Evolutionary conservation across 2,113 vertebrate genomes (phyloP), one percentile per base, ranked within the genome.

Genomic region (Merops nubicus): DNA sequence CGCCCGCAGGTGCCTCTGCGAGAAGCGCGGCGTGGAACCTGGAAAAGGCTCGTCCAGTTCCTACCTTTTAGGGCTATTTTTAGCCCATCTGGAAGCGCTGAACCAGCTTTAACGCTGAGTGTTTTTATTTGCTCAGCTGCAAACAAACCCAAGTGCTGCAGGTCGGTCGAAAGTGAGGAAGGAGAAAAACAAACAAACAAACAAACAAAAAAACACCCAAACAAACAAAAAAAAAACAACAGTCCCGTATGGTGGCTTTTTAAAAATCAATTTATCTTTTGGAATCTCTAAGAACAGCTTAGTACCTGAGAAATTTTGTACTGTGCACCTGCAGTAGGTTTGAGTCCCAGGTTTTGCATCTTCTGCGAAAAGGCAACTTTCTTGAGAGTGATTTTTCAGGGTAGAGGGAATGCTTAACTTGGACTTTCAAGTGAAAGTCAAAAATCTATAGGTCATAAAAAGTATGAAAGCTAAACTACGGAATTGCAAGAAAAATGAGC

Each of bases 301-400:
- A 36, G 45, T 50, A 28, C 21, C 1, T 1, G 53, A 45, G 18
- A 50, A 63, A 36, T 67, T 76, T 54, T 26, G 1, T 15, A 1
- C 54, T 56, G 3, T 59, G 88, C 92, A 96, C 96, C 85, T 96
- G 96, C 76, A 65, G 79, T 42, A 51, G 63, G 33, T 69, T 47
- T 45, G n/a, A n/a, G 11, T 42, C 25, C 23, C 5, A 6, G 22
- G 48, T 53, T 82, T 64, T 78, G 14, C n/a, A 3, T 38, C 33
- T n/a, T 45, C 29, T 2, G 3, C 40, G 48, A 5, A 40, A 85
- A 85, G 19, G 4, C 22, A 40, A 65, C 6, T 60, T 40, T 87
- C n/a, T 1, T 7, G 40, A 60, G 53, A 33, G 43, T 28, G 40
- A 31, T 18, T 89, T 72, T 72, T 77, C 45, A 76, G 67, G 29